A percentile compares a stretch with the other conserved stretches of the same genome.
Conservation (phyloP, 2,888 invertebrate species). For the Cistogaster globosa region DNA sequence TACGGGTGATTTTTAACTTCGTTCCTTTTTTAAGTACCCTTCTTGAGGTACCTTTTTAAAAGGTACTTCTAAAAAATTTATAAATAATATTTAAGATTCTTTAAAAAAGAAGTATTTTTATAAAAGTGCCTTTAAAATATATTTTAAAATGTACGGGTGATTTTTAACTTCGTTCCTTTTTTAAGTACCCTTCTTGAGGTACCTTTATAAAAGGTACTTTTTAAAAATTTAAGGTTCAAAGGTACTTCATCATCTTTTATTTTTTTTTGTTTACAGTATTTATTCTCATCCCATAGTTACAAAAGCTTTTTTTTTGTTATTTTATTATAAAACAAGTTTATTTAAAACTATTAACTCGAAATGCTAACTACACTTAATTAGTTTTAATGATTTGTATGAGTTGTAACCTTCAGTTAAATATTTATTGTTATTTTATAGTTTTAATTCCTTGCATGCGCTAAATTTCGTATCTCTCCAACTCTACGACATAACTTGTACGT, state of each 20-base stretch:
- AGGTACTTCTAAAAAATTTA: not conserved
- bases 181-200: no score
- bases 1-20: not conserved
- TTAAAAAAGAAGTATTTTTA: no score
- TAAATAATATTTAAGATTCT: no score
- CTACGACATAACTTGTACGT: not conserved
- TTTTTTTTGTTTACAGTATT: no score
- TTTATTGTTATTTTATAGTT: not conserved
- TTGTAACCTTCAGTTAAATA: not conserved
- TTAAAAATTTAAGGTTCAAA: not conserved
- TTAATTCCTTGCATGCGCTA: slow-evolving; percentile 1
- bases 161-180: no score
- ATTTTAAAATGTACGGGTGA: not conserved
- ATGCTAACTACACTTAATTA: not conserved
- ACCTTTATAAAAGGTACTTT: not conserved
- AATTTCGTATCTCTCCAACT: slow-evolving; percentile 1
- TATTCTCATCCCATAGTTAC: no score
- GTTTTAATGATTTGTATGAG: not conserved
- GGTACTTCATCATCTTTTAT: no score
- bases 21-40: no score
- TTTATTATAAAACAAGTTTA: no score
- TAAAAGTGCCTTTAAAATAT: not conserved
- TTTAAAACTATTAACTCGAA: not conserved
- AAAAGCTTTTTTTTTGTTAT: no score
- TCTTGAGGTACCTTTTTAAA: not conserved